These are phyloP conservation scores for Pristis pectinata DNA, from an alignment of 2,797 vertebrate species.

Conservation along the genomic window DNA sequence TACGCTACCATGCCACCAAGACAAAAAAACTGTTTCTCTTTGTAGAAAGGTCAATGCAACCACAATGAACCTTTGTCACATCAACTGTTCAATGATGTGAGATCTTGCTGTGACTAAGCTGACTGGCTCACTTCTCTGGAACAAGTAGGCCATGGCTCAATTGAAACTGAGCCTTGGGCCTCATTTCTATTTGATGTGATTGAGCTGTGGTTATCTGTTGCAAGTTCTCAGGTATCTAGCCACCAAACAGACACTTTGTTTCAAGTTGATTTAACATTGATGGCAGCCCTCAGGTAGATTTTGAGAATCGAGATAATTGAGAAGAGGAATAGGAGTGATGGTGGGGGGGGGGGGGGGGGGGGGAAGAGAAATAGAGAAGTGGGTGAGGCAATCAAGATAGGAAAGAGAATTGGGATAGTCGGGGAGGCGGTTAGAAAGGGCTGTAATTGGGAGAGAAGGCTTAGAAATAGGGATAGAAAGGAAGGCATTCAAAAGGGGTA, in stretches of 20 bases:
- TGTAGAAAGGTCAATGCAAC: too few relatives aligned
- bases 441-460: too few relatives aligned
- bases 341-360: background rate
- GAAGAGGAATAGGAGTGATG: background rate
- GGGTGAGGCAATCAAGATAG: background rate
- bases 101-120: background rate
- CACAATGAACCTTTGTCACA: too few relatives aligned
- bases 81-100: too few relatives aligned
- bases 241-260: too few relatives aligned
- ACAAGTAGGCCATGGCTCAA: background rate
- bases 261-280: background rate
- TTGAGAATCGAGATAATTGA: background rate
- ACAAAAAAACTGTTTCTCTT: too few relatives aligned
- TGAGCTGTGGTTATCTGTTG: too few relatives aligned
- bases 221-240: too few relatives aligned
- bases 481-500: background rate
- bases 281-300: background rate
- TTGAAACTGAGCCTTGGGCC: background rate
- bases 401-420: background rate
- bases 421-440: background rate
- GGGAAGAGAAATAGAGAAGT: background rate
- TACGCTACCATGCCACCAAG: too few relatives aligned
- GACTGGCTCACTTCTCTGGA: background rate
- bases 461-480: too few relatives aligned
- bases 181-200: too few relatives aligned